A percentile compares a stretch with the other conserved stretches of the same genome.
phyloP scores from a whole-genome alignment of 2,113 vertebrate genomes.

The Erythrolamprus reginae region DNA sequence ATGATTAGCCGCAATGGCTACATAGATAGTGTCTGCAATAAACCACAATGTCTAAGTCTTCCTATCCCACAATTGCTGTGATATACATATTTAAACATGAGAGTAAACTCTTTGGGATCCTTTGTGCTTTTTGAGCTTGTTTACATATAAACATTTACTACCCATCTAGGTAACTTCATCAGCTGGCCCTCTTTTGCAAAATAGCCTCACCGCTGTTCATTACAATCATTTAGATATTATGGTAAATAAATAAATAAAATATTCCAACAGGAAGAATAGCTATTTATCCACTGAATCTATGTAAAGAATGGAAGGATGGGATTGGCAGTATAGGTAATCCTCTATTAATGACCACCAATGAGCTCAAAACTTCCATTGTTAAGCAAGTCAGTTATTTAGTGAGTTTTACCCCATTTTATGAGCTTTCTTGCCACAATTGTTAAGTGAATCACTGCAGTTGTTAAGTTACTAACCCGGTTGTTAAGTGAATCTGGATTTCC shows the following conservation, averaged over 20 bases:
- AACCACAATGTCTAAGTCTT: not conserved
- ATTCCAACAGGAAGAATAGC: not conserved
- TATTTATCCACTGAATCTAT: not conserved
- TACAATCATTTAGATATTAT: not conserved
- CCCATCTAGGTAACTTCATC: not conserved
- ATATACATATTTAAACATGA: not conserved
- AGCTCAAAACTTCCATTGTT: not conserved
- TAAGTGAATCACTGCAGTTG: not conserved
- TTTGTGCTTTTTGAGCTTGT: not conserved
- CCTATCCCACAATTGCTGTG: not conserved
- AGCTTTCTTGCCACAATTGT: not conserved
- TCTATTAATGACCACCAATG: not conserved
- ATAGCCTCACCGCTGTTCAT: not conserved
- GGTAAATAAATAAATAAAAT: not conserved
- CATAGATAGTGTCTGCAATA: not conserved
- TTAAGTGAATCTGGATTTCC: not conserved
- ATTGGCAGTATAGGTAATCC: not conserved
- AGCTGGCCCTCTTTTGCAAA: not conserved
- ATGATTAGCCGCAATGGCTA: not conserved
- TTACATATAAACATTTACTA: not conserved
- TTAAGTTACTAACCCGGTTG: not conserved
- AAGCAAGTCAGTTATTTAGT: not conserved
- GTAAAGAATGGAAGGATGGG: no score
- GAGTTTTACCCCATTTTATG: not conserved
- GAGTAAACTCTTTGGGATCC: not conserved